These are phyloP conservation scores for Caligus rogercresseyi DNA, from an alignment of 1,140 invertebrate species.

Conservation along the genomic window DNA sequence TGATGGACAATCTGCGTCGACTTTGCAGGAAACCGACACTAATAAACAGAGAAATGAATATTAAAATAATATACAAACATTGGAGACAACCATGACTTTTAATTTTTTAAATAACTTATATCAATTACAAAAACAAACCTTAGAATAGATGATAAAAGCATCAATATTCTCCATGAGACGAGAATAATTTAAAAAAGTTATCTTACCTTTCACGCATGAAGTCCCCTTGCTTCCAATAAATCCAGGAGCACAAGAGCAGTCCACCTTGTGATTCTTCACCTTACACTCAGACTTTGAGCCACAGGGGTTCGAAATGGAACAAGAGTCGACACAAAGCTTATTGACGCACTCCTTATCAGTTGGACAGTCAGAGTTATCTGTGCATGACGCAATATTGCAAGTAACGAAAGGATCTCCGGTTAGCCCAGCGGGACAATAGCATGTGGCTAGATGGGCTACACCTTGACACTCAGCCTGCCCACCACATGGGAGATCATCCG, in stretches of 20 bases:
- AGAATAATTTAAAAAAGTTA: constrained; percentile 3
- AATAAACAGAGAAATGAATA: constrained; percentile 27
- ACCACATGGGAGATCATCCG: constrained; percentile 26
- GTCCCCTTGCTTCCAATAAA: constrained; percentile 57
- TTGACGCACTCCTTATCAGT: constrained; percentile 54
- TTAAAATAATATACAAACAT: background rate
- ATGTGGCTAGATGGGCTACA: constrained; percentile 28
- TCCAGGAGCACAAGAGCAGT: constrained; percentile 57
- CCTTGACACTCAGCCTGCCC: constrained; percentile 28
- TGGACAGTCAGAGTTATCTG: constrained; percentile 51
- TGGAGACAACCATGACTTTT: background rate
- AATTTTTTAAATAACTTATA: background rate
- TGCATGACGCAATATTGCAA: constrained; percentile 55
- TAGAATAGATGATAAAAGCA: no score
- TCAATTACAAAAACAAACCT: no score
- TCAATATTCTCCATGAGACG: background rate
- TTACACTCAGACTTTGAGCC: constrained; percentile 58
- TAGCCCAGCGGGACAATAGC: constrained; percentile 40
- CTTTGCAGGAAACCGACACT: constrained; percentile 26
- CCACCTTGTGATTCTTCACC: constrained; percentile 54
- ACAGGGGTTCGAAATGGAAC: constrained; percentile 47
- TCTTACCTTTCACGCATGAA: constrained; percentile 27
- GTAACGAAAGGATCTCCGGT: constrained; percentile 35
- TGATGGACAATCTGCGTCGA: constrained; percentile 25
- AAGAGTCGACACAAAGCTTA: constrained; percentile 57